These are phyloP conservation scores for Cryptoleucopteryx plumbea DNA, from an alignment of 2,113 vertebrate species.

Conservation along the genomic window DNA sequence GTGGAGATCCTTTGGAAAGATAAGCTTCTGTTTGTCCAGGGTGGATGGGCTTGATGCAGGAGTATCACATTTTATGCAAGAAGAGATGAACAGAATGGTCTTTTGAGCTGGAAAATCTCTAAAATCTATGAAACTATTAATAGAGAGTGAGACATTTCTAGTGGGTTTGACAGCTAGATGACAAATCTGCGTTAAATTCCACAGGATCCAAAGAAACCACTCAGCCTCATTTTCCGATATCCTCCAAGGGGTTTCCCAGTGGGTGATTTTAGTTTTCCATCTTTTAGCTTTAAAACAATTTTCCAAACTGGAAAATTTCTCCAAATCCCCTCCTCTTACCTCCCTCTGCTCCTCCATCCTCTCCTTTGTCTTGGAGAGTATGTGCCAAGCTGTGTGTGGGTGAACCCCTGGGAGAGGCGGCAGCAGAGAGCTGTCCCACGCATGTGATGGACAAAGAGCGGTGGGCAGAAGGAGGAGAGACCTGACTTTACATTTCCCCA, in stretches of 20 bases:
- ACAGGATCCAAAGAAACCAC: constrained; percentile 2
- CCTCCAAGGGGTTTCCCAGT: constrained; percentile 21
- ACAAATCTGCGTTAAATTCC: constrained; percentile 43
- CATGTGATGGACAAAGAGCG: neutral
- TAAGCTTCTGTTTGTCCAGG: neutral
- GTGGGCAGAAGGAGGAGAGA: neutral
- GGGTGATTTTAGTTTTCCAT: neutral
- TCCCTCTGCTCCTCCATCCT: neutral
- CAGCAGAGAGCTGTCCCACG: neutral
- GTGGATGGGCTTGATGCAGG: neutral
- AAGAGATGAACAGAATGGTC: neutral
- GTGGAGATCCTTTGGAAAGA: neutral
- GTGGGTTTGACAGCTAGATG: constrained; percentile 39
- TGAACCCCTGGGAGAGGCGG: neutral
- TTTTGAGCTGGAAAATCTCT: constrained; percentile 39
- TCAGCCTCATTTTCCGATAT: neutral
- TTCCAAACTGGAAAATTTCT: neutral
- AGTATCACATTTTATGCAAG: constrained; percentile 1
- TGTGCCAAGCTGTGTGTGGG: neutral
- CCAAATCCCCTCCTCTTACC: neutral
- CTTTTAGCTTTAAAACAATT: neutral
- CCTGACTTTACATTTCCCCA: neutral
- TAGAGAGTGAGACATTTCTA: constrained; percentile 36
- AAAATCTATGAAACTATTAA: constrained; percentile 40
- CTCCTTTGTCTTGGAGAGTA: neutral